Base-by-base conservation (phyloP, 2,113 vertebrate genomes). In the Phalacrocorax brasilianus region DNA sequence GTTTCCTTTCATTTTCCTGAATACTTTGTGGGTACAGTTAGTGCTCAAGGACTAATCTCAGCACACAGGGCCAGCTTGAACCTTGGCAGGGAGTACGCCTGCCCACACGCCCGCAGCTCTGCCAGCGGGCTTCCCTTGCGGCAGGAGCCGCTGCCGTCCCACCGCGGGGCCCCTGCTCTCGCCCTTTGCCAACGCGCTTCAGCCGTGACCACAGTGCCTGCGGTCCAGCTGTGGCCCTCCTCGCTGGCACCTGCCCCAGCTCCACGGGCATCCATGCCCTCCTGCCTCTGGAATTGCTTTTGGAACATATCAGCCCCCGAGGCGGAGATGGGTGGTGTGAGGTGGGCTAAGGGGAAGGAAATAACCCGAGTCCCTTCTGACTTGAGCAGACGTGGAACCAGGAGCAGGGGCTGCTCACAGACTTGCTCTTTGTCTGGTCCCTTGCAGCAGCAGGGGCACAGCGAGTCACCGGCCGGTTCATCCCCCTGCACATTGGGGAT, bases 1-100 rank as follows among this genome's bases (percentile, higher is more conserved):
- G 94, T 95, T 97, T 96, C 87, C 26, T 94, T 92, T 92, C 83
- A 59, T 92, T 97, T 97, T 95, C 86, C 91, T 66, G 70, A 91
- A 88, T 70, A 91, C 14, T 56, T 79, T 85, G 89, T 38, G 89
- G 91, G 79, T 40, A 71, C 71, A 76, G 72, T 35, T 67, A 49
- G 71, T 12, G 66, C 66, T 76, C 11, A 1, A 14, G 88, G 85
- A 33, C 79, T 20, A 44, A 67, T 26, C 24, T 50, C 38, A 6
- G 49, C 2, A 9, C 24, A 21, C 24, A 7, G 79, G 83, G 62
- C 80, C 44, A 56, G 61, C n/a, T 9, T 2, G 28, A n/a, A 8
- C 17, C 32, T 21, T 62, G 21, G 66, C 33, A 72, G 66, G 87
- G 16, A 0, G 20, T 8, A 9, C 17, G 7, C 23, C 17, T 83